Evolutionary conservation across 2,888 invertebrate genomes (phyloP), one percentile per base, ranked within the genome.

Genomic region (Hesperia comma): DNA sequence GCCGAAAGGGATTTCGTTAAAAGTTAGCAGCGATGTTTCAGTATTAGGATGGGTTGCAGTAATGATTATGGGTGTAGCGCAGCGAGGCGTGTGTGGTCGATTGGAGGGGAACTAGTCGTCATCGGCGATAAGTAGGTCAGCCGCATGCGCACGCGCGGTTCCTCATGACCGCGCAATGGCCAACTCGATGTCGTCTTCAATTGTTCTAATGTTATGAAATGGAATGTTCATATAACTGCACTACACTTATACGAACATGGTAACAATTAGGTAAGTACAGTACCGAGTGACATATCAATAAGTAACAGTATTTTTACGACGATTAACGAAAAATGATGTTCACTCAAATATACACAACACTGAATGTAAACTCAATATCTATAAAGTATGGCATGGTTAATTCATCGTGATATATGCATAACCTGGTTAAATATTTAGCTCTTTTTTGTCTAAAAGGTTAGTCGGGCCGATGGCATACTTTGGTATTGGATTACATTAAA

Each of bases 1-100:
- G 80, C 79, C 86, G 81, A 86, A 91, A 91, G 87, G 90, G 89
- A 88, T 89, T 91, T 87, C 84, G 82, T 84, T 88, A 76, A 84
- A 84, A 82, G 79, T 82, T 78, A 81, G 80, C 76, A 75, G 80
- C 79, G 79, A 82, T 81, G 84, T 83, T 88, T 87, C 83, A 87
- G 86, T 82, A 77, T 80, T 81, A 79, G 81, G 81, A 78, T 83
- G 81, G 79, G 82, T 79, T 78, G 79, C 78, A 75, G 79, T 80
- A 78, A 76, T 76, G 78, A 74, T 71, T 80, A 74, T 77, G 79
- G 79, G 78, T 77, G 75, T 70, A 73, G 72, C 77, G 77, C 75
- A 77, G 75, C 71, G 73, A 77, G 77, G 80, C 81, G 82, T 79
- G 84, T 85, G 87, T 85, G 86, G 82, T 82, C 84, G 75, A 77